Percentiles rank a stretch among this genome's conserved stretches.
phyloP scores from a whole-genome alignment of 1,140 invertebrate genomes.

The Megalopta genalis region DNA sequence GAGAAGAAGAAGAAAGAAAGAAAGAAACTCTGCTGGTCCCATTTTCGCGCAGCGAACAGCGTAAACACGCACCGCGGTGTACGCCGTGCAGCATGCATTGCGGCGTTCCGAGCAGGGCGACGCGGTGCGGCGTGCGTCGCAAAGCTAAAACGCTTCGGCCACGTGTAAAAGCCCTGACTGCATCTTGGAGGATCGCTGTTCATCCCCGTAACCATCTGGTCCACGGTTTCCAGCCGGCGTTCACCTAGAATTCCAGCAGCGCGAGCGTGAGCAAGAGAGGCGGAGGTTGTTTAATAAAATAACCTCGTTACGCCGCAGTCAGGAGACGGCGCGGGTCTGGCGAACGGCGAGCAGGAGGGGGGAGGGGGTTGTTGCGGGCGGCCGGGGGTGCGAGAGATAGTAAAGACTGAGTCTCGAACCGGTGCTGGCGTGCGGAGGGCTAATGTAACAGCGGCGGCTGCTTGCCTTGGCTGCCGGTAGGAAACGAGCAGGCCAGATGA shows the following conservation, averaged over 20 bases:
- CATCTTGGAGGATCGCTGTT: neutral
- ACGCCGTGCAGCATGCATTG: no score
- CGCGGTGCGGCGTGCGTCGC: no score
- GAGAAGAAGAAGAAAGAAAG: no score
- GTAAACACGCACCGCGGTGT: no score
- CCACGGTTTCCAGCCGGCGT: constrained; percentile 28
- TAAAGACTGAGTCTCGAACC: constrained; percentile 37
- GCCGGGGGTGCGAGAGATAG: constrained; percentile 14
- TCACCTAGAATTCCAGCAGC: constrained; percentile 63
- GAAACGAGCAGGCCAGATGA: constrained; percentile 9
- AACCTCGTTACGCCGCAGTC: constrained; percentile 73
- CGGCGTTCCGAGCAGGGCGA: no score
- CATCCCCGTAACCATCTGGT: constrained; percentile 18
- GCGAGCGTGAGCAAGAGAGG: neutral
- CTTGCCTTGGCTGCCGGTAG: constrained; percentile 28
- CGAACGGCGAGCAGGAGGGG: constrained; percentile 8
- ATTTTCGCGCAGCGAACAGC: no score
- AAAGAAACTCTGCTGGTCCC: no score
- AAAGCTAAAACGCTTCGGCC: neutral
- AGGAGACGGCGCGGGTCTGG: constrained; percentile 7
- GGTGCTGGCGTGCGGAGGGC: constrained; percentile 10
- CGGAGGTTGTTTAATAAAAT: constrained; percentile 79
- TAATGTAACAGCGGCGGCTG: constrained; percentile 44
- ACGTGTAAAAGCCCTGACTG: neutral
- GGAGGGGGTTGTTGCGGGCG: neutral